Conservation (phyloP, 2,113 vertebrate genomes). For the Alethe castanea region DNA sequence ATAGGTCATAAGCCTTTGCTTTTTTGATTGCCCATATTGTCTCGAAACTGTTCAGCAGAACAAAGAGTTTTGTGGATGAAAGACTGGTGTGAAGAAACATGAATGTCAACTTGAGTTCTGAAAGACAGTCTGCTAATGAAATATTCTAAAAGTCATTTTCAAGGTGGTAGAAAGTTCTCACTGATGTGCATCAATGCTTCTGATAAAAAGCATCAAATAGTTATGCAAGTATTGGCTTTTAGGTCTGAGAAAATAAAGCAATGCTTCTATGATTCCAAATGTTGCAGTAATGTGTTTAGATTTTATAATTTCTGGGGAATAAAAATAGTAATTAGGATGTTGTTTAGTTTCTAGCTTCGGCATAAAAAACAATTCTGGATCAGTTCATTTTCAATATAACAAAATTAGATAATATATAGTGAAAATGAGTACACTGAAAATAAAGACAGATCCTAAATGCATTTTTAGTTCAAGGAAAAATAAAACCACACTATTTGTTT, state of each 20-base stretch:
- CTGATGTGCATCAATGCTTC: constrained; percentile 73
- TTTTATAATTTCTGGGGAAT: neutral
- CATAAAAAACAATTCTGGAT: neutral
- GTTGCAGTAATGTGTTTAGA: constrained; percentile 2
- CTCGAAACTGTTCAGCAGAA: constrained; percentile 75
- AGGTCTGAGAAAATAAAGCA: constrained; percentile 63
- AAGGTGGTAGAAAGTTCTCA: constrained; percentile 77
- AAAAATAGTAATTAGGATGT: neutral
- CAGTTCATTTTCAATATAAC: neutral
- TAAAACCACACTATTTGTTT: neutral
- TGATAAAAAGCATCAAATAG: constrained; percentile 75
- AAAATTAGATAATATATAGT: neutral
- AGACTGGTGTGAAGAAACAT: constrained; percentile 76
- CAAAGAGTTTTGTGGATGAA: constrained; percentile 78
- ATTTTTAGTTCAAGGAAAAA: neutral
- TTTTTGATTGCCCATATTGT: constrained; percentile 78
- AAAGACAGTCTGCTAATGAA: constrained; percentile 81
- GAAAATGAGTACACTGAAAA: neutral
- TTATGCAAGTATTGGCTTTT: constrained; percentile 64
- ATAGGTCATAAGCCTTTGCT: constrained; percentile 66
- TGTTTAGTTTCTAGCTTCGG: neutral
- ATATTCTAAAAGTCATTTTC: constrained; percentile 83
- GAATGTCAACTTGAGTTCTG: constrained; percentile 75
- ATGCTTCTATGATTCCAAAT: constrained; percentile 30
- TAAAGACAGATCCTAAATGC: neutral